Evolutionary conservation across 1,140 invertebrate species (phyloP), one percentile per base, ranked within the genome.

Genomic region (Planococcus citri): DNA sequence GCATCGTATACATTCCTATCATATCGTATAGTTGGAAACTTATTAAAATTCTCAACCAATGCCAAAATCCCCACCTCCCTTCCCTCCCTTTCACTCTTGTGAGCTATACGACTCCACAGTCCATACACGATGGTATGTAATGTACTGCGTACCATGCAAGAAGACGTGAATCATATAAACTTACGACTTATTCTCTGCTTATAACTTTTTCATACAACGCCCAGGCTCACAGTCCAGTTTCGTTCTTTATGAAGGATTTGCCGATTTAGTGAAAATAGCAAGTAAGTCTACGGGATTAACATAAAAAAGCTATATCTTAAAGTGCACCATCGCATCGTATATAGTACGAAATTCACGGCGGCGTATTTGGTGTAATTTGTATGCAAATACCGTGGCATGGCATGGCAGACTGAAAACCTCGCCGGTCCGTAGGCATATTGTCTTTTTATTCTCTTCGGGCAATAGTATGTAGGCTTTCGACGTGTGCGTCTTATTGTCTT

Each of bases 311-410:
- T 20, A 64, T 64, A 64, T 64, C 24, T 21, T 64, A 25, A 64
- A 64, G 60, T 64, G 60, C 60, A 25, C 22, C 60, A 25, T 64
- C 60, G n/a, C n/a, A n/a, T n/a, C n/a, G n/a, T n/a, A n/a, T n/a
- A n/a, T n/a, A n/a, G n/a, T 64, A 24, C 25, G 60, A 64, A 64
- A 64, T 64, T 64, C 60, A 64, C 60, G 10, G 2, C 25, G n/a
- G n/a, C n/a, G n/a, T n/a, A 64, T 64, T 64, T 64, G 6, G 60
- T 24, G 60, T 64, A 64, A 64, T 64, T 64, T 64, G 60, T 64
- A 64, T 64, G 60, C 60, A 64, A 64, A 64, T 64, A 64, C 60
- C 60, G 60, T 25, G 22, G 22, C n/a, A n/a, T 51, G 29, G 29
- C n/a, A n/a, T n/a, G 12, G 21, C 4, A 22, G 51, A 20, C 3